Percentiles rank a stretch among this genome's conserved stretches.
Evolutionary conservation across 2,888 invertebrate species (phyloP).

Genomic region (Notocelia uddmanniana): DNA sequence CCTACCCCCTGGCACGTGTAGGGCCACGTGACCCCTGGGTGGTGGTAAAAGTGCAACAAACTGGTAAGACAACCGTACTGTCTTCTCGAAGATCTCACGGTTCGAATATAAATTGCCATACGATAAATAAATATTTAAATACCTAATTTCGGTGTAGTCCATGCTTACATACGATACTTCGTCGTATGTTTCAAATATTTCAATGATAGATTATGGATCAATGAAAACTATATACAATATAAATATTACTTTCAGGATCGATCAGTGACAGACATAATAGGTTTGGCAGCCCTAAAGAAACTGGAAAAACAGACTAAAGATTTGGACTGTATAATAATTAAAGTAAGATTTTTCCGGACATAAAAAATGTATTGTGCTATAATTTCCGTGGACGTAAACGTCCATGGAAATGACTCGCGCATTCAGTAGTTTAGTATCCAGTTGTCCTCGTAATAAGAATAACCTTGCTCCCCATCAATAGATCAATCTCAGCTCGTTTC

Average conservation of each 20-base stretch:
- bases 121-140: no score
- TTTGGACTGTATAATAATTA: slow-evolving; percentile 60
- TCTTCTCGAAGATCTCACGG: no score
- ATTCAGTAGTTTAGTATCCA: no score
- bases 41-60: no score
- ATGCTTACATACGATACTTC: neutral
- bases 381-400: neutral
- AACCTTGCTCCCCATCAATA: no score
- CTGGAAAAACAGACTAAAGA: slow-evolving; percentile 62
- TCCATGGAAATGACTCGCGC: neutral
- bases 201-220: neutral
- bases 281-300: slow-evolving; percentile 53
- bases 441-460: no score
- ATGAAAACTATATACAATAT: neutral
- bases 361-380: neutral
- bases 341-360: slow-evolving; percentile 55
- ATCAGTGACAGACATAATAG: slow-evolving; percentile 51
- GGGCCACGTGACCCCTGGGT: no score
- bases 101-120: no score
- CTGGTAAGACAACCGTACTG: no score
- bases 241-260: slow-evolving; percentile 50
- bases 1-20: no score
- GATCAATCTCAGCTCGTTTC: neutral
- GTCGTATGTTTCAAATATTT: no score
- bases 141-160: neutral